Base-by-base conservation (phyloP, 53 echinoderm and acorn worm genomes). In the Echinarachnius parma region DNA sequence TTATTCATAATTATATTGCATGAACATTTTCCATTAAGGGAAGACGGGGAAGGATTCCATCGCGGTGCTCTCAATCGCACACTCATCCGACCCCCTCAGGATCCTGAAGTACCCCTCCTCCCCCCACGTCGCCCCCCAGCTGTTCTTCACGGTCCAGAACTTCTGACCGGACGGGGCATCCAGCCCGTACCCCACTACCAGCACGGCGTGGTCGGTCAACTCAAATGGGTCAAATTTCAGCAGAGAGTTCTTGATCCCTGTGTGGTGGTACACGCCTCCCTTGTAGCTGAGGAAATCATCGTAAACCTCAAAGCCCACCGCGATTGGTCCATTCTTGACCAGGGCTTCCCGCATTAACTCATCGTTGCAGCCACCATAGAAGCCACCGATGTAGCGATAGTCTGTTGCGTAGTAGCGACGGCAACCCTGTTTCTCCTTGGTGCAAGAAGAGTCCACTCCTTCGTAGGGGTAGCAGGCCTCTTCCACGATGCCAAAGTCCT, bases 281-380 rank as follows among this genome's bases (percentile, higher is more conserved):
- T 77, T 80, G 79, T 93, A 93, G 2, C 39, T 13, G 23, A 86
- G 19, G 54, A 93, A 93, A 56, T 93, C 94, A 15, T n/a, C 3
- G 15, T 82, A 81, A 11, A 93, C 94, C 49, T 89, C 86, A 34
- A 93, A 93, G 1, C 80, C 75, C 0, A 93, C 87, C 1, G 94
- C 64, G 23, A 93, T 39, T 0, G 94, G 95, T 31, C 95, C 95
- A 20, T 95, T 91, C 62, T 85, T 85, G 7, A 90, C 86, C 35
- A 93, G 78, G 23, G 83, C 60, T 5, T 86, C 57, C 14, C 78
- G 79, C 90, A 93, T 93, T 33, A 93, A 76, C 28, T 86, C 89
- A 30, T 93, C 94, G 25, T 93, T 93, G 78, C 94, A 92, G 24
- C 82, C 92, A 1, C 92, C 89, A 30, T 92, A 92, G 83, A 89